Conservation (phyloP, 1,140 invertebrate species). For the Pogonomyrmex barbatus region DNA sequence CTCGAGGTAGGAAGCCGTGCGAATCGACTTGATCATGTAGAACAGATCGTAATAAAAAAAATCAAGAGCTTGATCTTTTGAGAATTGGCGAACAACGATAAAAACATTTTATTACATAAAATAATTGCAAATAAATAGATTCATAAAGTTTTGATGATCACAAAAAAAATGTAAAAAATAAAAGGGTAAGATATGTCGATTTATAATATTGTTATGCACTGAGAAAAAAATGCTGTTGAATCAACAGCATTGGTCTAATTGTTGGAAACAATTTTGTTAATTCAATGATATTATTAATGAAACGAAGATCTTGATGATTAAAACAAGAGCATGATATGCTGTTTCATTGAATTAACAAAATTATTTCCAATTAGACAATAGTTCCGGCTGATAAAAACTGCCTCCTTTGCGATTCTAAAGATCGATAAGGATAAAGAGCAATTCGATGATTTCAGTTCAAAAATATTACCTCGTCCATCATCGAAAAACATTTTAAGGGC, state of each 20-base stretch:
- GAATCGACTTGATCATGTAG: not conserved
- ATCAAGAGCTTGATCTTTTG: not conserved
- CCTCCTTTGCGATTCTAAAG: not conserved
- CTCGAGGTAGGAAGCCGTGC: slow-evolving; percentile 67
- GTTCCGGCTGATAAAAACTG: not conserved
- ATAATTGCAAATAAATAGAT: not conserved
- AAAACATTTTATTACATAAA: not conserved
- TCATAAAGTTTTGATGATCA: not conserved
- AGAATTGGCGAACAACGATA: not conserved
- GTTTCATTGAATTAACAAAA: too few species aligned
- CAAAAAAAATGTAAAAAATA: not conserved
- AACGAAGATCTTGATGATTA: too few species aligned
- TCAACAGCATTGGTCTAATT: too few species aligned
- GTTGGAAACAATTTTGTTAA: too few species aligned
- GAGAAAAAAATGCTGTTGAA: too few species aligned
- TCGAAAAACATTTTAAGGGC: not conserved
- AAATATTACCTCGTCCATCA: slow-evolving; percentile 1
- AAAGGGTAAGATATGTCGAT: not conserved
- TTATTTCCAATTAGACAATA: not conserved
- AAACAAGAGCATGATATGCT: too few species aligned
- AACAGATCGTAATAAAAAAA: not conserved
- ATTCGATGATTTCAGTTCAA: not conserved
- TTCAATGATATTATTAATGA: too few species aligned
- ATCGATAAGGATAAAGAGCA: not conserved
- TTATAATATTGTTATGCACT: not conserved